These are phyloP conservation scores for Phylloscopus whistleri DNA, from an alignment of 2,113 vertebrate genomes.

Conservation along the genomic window DNA sequence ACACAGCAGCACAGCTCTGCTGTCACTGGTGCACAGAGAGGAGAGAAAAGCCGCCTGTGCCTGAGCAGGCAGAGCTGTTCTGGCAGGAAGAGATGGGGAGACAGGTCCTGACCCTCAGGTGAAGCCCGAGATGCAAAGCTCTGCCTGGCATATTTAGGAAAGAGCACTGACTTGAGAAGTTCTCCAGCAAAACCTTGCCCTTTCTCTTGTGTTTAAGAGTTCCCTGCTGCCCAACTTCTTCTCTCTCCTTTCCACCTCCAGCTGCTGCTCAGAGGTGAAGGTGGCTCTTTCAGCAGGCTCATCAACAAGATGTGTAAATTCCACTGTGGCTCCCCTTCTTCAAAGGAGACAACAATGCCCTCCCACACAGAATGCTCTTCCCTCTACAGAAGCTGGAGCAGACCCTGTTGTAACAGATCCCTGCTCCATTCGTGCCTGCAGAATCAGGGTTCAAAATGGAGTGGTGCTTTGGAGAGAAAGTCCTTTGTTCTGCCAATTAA, in stretches of 20 bases:
- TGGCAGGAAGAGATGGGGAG: not conserved
- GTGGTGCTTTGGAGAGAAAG: not conserved
- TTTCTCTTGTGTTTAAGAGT: not conserved
- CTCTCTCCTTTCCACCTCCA: not conserved
- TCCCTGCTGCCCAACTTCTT: not conserved
- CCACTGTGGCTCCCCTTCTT: accelerated
- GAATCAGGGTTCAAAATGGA: not conserved
- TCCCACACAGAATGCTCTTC: not conserved
- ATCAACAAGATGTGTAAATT: not conserved
- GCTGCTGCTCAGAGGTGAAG: not conserved
- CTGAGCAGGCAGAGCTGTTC: not conserved
- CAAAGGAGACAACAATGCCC: not conserved
- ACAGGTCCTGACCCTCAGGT: not conserved
- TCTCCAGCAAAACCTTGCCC: not conserved
- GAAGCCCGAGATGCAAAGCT: not conserved
- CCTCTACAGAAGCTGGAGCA: not conserved
- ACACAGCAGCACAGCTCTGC: not conserved
- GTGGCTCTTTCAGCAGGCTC: not conserved
- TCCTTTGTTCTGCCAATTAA: not conserved
- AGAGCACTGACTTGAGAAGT: not conserved
- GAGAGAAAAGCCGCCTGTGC: not conserved
- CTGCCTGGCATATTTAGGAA: not conserved
- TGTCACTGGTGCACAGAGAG: not conserved
- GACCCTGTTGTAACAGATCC: not conserved
- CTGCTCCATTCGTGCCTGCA: not conserved